A percentile compares a stretch with the other conserved stretches of the same genome.
Conservation (phyloP, 2,113 vertebrate species). For the Fregata magnificens region DNA sequence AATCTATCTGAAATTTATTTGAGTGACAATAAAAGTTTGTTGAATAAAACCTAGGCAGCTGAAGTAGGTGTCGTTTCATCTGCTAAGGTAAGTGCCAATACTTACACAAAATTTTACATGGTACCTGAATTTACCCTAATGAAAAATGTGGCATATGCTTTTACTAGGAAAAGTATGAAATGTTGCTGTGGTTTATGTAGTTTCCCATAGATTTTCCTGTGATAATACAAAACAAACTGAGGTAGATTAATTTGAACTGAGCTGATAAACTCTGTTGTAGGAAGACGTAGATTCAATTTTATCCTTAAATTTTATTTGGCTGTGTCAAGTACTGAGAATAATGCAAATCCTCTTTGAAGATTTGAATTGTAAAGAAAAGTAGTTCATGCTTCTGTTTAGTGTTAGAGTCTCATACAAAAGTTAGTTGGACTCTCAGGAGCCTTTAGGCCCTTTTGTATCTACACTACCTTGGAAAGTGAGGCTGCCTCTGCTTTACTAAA, state of each 20-base stretch:
- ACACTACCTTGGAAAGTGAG: not conserved
- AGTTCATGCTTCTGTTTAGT: not conserved
- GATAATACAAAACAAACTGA: not conserved
- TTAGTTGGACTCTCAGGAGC: not conserved
- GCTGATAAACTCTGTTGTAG: not conserved
- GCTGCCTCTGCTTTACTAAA: not conserved
- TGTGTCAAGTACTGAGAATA: not conserved
- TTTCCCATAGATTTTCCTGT: not conserved
- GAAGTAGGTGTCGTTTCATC: not conserved
- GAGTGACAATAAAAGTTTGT: not conserved
- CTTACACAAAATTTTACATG: not conserved
- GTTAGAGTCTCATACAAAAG: not conserved
- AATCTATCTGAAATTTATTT: not conserved
- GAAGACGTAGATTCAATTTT: not conserved
- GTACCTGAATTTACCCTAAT: not conserved
- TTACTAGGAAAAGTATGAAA: not conserved
- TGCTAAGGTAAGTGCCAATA: not conserved
- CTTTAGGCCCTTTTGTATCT: not conserved
- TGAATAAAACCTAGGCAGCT: not conserved
- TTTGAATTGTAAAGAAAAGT: not conserved
- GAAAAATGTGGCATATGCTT: not conserved
- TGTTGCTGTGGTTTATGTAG: not conserved
- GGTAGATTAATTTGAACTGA: not conserved
- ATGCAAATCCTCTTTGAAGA: not conserved
- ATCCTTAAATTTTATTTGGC: not conserved